Conservation (phyloP, 2,113 vertebrate species). For the Megalops atlanticus region DNA sequence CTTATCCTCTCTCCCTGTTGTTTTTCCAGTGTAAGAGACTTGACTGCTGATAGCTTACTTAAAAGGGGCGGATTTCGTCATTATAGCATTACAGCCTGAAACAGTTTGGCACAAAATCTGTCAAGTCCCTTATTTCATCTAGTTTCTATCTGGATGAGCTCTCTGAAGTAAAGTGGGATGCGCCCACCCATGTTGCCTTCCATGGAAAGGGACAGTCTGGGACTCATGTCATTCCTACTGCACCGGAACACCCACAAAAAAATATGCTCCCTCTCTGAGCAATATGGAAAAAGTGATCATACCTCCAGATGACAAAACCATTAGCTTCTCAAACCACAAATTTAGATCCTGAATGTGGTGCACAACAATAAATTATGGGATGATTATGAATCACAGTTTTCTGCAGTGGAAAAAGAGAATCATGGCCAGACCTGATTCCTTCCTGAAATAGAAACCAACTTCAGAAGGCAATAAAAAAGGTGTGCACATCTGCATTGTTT, state of each 20-base stretch:
- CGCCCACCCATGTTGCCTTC: constrained; percentile 69
- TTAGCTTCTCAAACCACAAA: constrained; percentile 60
- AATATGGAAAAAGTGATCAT: constrained; percentile 54
- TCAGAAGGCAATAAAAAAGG: constrained; percentile 58
- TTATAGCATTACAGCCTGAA: constrained; percentile 50
- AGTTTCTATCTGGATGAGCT: constrained; percentile 48
- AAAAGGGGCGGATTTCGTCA: constrained; percentile 41
- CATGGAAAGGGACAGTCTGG: constrained; percentile 44
- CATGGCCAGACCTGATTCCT: constrained; percentile 57
- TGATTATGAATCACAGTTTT: constrained; percentile 65
- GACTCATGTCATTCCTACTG: constrained; percentile 61
- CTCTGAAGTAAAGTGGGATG: constrained; percentile 46
- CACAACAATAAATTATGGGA: constrained; percentile 66
- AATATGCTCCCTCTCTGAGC: constrained; percentile 64
- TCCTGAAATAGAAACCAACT: constrained; percentile 59
- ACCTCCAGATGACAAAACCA: constrained; percentile 54
- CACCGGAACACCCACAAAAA: constrained; percentile 64
- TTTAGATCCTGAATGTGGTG: constrained; percentile 61
- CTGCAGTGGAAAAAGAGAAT: constrained; percentile 67
- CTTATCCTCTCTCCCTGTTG: constrained; percentile 47
- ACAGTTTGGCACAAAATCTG: constrained; percentile 64
- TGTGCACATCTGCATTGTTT: constrained; percentile 45
- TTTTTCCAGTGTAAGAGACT: constrained; percentile 36
- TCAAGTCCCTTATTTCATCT: constrained; percentile 54
- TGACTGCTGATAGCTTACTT: constrained; percentile 48